These are phyloP conservation scores for Podarcis raffonei DNA, from an alignment of 2,113 vertebrate genomes.

Conservation along the genomic window DNA sequence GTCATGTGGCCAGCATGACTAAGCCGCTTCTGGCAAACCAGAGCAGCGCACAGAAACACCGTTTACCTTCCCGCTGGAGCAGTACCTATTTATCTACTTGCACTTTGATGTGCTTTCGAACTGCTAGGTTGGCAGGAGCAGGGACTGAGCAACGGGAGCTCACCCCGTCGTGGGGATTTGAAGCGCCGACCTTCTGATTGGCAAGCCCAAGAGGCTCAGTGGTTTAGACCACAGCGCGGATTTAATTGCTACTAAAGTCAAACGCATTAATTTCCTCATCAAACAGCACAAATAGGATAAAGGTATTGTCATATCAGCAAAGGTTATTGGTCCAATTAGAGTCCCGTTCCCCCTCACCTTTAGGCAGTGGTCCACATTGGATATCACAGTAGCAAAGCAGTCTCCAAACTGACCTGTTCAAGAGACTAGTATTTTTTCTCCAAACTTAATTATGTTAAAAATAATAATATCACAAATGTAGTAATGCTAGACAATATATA, in stretches of 20 bases:
- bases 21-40: too few relatives aligned
- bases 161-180: fast-evolving
- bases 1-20: too few relatives aligned
- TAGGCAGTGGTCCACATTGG: slow-evolving; percentile 48
- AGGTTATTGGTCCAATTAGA: slow-evolving; percentile 14
- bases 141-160: too few relatives aligned
- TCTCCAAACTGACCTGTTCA: neutral
- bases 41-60: too few relatives aligned
- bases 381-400: slow-evolving; percentile 16
- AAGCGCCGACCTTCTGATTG: too few relatives aligned
- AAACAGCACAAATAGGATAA: neutral
- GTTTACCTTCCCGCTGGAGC: too few relatives aligned
- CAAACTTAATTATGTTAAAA: slow-evolving; percentile 22
- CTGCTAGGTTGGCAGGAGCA: too few relatives aligned
- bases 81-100: too few relatives aligned
- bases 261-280: neutral
- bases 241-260: neutral
- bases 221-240: too few relatives aligned
- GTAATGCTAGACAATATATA: slow-evolving; percentile 20
- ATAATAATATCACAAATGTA: slow-evolving; percentile 14
- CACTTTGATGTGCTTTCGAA: too few relatives aligned
- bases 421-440: slow-evolving; percentile 18
- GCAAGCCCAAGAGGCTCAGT: too few relatives aligned
- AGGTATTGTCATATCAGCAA: slow-evolving; percentile 3
- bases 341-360: slow-evolving; percentile 32